phyloP scores from a whole-genome alignment of 1,140 invertebrate species.

The Lineus longissimus region DNA sequence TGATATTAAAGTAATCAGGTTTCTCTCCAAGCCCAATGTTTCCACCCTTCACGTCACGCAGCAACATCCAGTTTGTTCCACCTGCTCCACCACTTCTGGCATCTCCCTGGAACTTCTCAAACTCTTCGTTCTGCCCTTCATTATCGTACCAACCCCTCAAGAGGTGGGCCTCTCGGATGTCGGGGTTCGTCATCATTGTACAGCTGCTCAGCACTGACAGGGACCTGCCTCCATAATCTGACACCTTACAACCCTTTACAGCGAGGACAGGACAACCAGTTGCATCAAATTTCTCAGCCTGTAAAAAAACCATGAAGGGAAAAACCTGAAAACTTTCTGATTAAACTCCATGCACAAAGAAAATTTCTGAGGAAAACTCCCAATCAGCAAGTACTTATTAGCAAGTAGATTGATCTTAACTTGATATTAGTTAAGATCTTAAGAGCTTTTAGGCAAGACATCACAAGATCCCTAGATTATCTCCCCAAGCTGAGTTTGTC shows the following conservation, averaged over 20 bases:
- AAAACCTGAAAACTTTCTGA: neutral
- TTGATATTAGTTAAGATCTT: too few relatives aligned
- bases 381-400: too few relatives aligned
- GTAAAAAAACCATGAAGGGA: conserved; percentile 35
- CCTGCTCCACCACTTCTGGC: conserved; percentile 27
- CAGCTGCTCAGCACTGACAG: conserved; percentile 44
- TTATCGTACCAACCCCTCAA: conserved; percentile 87
- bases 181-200: conserved; percentile 72
- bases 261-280: conserved; percentile 74
- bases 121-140: conserved; percentile 56
- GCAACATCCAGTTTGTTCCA: conserved; percentile 60
- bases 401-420: too few relatives aligned
- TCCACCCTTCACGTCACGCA: conserved; percentile 67
- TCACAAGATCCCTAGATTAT: neutral
- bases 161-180: conserved; percentile 78
- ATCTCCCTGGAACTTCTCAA: conserved; percentile 37
- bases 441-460: neutral
- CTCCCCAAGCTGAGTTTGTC: too few relatives aligned
- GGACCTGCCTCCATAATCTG: conserved; percentile 66
- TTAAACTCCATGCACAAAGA: too few relatives aligned
- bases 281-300: conserved; percentile 81
- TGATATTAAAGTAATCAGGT: conserved; percentile 72
- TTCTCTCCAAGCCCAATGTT: conserved; percentile 60
- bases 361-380: too few relatives aligned
- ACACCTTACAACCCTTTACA: conserved; percentile 72